Evolutionary conservation across 2,888 invertebrate genomes (phyloP), one percentile per base, ranked within the genome.

Genomic region (Caenorhabditis virilis): DNA sequence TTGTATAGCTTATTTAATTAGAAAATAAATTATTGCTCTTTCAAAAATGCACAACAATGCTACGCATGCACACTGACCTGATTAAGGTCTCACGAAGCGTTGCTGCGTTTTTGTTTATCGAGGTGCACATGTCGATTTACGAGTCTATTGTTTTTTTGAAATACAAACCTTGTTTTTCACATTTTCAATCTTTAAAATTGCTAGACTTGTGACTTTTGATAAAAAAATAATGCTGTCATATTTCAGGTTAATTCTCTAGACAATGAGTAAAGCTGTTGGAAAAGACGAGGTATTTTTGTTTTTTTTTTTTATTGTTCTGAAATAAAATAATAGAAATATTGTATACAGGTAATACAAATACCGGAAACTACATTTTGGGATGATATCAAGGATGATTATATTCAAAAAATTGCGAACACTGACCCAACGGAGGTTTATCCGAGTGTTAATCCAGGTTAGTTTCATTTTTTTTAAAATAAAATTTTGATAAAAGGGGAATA

Each of bases 391-490:
- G 72, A 76, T 46, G 64, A 69, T 6, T 79, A 80, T 55, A 56
- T 67, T 25, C 65, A 74, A 57, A 55, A 62, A 39, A 45, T 82
- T 18, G 69, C 76, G 11, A 62, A 76, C 30, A 63, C 63, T 42
- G 57, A 72, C n/a, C 69, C 75, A 7, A 72, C 60, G 15, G 76
- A 82, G 25, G 62, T 81, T 16, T 76, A 72, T 49, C 78, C 77
- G 33, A 68, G 69, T 23, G 60, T 76, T 49, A 81, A 81, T 57
- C 81, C 81, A 45, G 80, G 80, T 80, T 36, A 9, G 35, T 51
- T 45, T 46, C 11, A 9, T 30, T 13, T 30, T 9, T 6, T 9
- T 6, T 30, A 9, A 30, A 6, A 6, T 30, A 9, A 30, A 9
- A 6, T 13, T 30, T 30, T 30, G 30, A 30, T 9, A 30, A 30